Conservation (phyloP, 1,140 invertebrate genomes). For the Nasonia longicornis region DNA sequence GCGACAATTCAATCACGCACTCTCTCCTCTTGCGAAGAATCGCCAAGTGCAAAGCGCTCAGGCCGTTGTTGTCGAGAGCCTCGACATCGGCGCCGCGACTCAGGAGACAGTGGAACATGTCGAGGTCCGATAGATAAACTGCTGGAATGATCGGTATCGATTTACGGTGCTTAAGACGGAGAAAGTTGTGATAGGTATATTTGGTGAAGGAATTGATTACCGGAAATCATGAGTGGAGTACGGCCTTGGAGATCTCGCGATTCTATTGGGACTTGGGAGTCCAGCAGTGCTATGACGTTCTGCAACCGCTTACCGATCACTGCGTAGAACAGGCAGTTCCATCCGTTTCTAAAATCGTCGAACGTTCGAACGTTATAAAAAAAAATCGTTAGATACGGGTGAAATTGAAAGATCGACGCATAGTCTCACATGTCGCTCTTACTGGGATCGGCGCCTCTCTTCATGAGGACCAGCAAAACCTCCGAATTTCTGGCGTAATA, state of each 20-base stretch:
- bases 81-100: conserved; percentile 48
- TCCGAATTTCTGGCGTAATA: conserved; percentile 43
- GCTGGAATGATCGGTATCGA: not conserved
- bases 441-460: conserved; percentile 46
- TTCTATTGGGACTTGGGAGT: conserved; percentile 60
- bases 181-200: not conserved
- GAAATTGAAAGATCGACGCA: not conserved
- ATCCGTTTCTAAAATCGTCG: conserved; percentile 46
- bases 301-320: conserved; percentile 46
- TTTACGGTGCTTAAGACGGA: not conserved
- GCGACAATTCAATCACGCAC: conserved; percentile 42
- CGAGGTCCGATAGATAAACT: conserved; percentile 51
- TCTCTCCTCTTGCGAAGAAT: conserved; percentile 50
- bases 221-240: conserved; percentile 55
- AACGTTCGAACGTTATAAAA: not conserved
- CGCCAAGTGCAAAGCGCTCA: conserved; percentile 51
- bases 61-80: conserved; percentile 44
- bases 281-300: conserved; percentile 63
- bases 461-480: conserved; percentile 47
- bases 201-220: conserved; percentile 20
- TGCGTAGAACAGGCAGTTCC: conserved; percentile 50
- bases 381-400: no score
- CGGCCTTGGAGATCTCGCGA: conserved; percentile 44
- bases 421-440: conserved; percentile 46
- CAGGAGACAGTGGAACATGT: conserved; percentile 48